These are phyloP conservation scores for Mastacembelus armatus DNA, from an alignment of 2,797 vertebrate species.

Conservation along the genomic window DNA sequence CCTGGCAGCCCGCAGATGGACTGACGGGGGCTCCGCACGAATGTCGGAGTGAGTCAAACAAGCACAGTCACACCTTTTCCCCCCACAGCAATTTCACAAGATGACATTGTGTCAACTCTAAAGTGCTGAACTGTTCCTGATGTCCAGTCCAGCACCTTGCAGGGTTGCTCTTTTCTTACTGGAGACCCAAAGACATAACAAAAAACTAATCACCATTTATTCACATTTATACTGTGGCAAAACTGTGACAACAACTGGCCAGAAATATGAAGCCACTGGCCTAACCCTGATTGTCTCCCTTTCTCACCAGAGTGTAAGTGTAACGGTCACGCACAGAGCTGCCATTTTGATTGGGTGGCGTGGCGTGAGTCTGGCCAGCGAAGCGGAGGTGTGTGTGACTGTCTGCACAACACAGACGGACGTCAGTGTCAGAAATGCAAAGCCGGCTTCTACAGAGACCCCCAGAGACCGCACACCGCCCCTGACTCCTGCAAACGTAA, in stretches of 20 bases:
- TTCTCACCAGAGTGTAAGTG: conserved; percentile 91
- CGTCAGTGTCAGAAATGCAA: conserved; percentile 92
- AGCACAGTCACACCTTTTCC: conserved; percentile 9
- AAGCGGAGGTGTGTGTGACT: conserved; percentile 92
- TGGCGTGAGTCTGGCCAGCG: conserved; percentile 92
- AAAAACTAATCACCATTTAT: no score
- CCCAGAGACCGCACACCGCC: conserved; percentile 82
- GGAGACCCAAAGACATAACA: no score
- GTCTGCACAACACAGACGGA: conserved; percentile 94
- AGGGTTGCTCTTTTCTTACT: no score
- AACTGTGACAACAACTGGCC: no score
- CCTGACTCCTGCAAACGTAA: conserved; percentile 92
- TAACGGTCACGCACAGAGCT: conserved; percentile 91
- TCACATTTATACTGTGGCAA: no score
- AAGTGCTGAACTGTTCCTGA: no score
- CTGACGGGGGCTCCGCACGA: conserved; percentile 90
- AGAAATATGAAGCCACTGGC: no score
- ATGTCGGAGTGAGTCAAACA: conserved; percentile 89
- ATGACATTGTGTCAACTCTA: no score
- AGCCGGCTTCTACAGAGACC: conserved; percentile 91
- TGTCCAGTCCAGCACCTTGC: no score
- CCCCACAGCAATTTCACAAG: neutral
- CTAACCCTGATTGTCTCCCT: neutral
- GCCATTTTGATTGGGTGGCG: conserved; percentile 87
- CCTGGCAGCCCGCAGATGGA: conserved; percentile 93